Base-by-base conservation (phyloP, 2,113 vertebrate genomes). In the Lutjanus erythropterus region DNA sequence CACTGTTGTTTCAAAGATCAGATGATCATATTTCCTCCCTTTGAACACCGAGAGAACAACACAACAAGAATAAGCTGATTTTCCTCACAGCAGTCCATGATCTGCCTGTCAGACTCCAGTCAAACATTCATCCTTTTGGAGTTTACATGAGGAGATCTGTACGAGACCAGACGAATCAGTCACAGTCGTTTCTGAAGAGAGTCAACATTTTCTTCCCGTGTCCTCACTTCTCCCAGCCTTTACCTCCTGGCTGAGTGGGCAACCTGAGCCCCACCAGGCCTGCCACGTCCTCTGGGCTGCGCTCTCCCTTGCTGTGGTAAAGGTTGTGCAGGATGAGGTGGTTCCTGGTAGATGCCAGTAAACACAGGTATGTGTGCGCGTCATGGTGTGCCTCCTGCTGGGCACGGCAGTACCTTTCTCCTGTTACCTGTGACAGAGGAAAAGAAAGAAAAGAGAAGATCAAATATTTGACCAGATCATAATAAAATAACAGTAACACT, bases 211-310 rank as follows among this genome's bases (percentile, higher is more conserved):
- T 68, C 23, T 60, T 64, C 39, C 4, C 2, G 6, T 7, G n/a
- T 61, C 53, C 42, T 96, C 93, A 97, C 8, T 95, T 87, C 71
- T 95, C 95, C 96, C 95, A 97, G 80, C 97, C 97, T 86, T 98
- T 98, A 14, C 97, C 97, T 58, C 97, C 97, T 0, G 97, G 98
- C 92, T 98, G 98, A 5, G 87, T 95, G 12, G 98, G 98, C 85
- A 99, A 52, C 71, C 95, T 90, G 84, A 98, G 95, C 61, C 98
- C 98, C 90, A 99, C 97, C 1, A 98, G 61, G 0, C 93, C 87
- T 0, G 98, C 97, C 15, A 86, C 92, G 77, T 97, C 87, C n/a
- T 96, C 94, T 0, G 85, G 2, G 1, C 92, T 94, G 47, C 94
- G 94, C 72, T 98, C 96, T 7, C 97, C 97, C 75, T 92, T 95